Conservation (phyloP, 2,797 vertebrate genomes). For the Leontocebus nigricollis region DNA sequence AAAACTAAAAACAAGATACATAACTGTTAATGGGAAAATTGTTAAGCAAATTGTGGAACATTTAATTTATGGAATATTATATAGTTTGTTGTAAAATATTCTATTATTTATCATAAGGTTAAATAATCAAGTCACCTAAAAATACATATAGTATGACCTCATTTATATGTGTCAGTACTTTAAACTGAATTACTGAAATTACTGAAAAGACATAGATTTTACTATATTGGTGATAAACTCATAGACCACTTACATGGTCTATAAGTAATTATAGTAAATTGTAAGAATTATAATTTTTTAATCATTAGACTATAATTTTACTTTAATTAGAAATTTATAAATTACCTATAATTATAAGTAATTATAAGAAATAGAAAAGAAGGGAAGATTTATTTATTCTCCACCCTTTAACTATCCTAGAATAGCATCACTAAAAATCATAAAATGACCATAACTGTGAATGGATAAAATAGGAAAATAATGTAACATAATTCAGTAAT, state of each 20-base stretch:
- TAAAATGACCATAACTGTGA: background rate
- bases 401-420: background rate
- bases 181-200: too few species aligned
- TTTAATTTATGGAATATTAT: background rate
- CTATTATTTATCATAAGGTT: background rate
- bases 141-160: background rate
- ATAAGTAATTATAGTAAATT: too few species aligned
- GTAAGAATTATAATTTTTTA: too few species aligned
- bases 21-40: background rate
- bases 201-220: too few species aligned
- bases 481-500: background rate
- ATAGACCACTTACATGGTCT: too few species aligned
- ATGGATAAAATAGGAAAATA: background rate
- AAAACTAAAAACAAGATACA: background rate
- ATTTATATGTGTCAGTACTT: background rate
- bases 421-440: background rate
- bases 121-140: background rate
- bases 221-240: too few species aligned
- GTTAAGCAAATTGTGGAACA: background rate
- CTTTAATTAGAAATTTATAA: too few species aligned
- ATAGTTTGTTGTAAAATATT: background rate
- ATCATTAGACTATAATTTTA: too few species aligned
- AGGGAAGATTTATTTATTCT: background rate
- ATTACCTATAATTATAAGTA: too few species aligned
- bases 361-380: background rate